Evolutionary conservation across 2,113 vertebrate genomes (phyloP).

Genomic region (Stictonetta naevosa): DNA sequence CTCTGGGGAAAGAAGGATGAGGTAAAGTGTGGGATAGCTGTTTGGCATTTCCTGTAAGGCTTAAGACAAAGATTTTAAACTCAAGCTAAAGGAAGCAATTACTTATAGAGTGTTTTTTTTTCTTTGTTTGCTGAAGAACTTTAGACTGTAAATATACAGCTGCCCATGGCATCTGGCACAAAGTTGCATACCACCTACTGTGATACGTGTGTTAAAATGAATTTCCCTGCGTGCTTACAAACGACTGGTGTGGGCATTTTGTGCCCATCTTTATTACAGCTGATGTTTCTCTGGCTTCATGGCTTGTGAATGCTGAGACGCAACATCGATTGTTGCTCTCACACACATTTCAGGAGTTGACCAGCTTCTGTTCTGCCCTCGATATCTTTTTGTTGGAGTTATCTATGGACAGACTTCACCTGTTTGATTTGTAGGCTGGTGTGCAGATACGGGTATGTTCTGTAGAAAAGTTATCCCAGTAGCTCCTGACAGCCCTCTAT

Average conservation of each 20-base stretch:
- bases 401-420: neutral
- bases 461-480: neutral
- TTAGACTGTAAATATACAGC: neutral
- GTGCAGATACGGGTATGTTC: neutral
- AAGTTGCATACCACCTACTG: neutral
- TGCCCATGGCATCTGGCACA: neutral
- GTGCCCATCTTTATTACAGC: neutral
- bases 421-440: neutral
- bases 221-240: neutral
- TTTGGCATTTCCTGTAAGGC: neutral
- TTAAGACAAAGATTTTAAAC: neutral
- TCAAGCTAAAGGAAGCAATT: neutral
- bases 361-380: neutral
- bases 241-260: conserved; percentile 18
- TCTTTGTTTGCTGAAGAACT: conserved; percentile 4
- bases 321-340: conserved; percentile 15
- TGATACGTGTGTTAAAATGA: neutral
- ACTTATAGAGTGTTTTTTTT: neutral
- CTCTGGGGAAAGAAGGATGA: neutral
- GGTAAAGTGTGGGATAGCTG: neutral
- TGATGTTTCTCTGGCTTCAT: conserved; percentile 43
- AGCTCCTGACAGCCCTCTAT: neutral
- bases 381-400: neutral
- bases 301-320: conserved; percentile 25
- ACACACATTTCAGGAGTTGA: neutral